Conservation (phyloP, 2,888 invertebrate genomes). For the Ptychoptera contaminata region DNA sequence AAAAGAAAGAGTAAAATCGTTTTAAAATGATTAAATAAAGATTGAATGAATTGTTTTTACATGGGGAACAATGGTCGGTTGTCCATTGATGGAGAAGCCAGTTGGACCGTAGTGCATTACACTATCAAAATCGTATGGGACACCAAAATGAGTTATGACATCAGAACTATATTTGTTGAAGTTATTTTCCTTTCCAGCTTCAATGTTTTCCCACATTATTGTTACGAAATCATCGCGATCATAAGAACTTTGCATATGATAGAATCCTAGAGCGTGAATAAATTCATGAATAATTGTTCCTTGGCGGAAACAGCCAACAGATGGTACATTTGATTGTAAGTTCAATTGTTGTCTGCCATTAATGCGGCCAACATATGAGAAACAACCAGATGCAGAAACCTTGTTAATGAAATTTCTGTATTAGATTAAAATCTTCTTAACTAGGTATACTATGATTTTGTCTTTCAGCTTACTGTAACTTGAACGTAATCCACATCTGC, state of each 20-base stretch:
- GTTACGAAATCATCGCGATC: conserved; percentile 54
- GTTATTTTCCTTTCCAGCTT: conserved; percentile 43
- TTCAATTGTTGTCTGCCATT: conserved; percentile 27
- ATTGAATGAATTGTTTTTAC: background rate
- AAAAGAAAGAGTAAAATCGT: background rate
- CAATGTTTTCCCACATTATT: conserved; percentile 32
- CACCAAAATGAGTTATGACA: conserved; percentile 42
- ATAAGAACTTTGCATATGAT: conserved; percentile 63
- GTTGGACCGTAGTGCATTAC: conserved; percentile 64
- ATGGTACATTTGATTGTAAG: conserved; percentile 17
- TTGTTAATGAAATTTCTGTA: conserved; percentile 8
- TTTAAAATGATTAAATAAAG: background rate
- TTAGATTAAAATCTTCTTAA: background rate
- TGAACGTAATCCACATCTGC: background rate
- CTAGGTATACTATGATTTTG: too few relatives aligned
- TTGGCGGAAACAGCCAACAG: conserved; percentile 23
- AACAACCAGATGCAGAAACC: conserved; percentile 46
- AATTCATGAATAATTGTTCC: conserved; percentile 58
- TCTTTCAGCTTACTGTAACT: background rate
- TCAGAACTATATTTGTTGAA: conserved; percentile 46
- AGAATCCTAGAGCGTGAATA: conserved; percentile 61
- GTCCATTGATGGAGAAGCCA: conserved; percentile 53
- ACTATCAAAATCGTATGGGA: conserved; percentile 59
- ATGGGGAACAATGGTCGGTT: conserved; percentile 46
- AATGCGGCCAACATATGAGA: conserved; percentile 55